Evolutionary conservation across 2,888 invertebrate genomes (phyloP).

Genomic region (Mythimna albipuncta): DNA sequence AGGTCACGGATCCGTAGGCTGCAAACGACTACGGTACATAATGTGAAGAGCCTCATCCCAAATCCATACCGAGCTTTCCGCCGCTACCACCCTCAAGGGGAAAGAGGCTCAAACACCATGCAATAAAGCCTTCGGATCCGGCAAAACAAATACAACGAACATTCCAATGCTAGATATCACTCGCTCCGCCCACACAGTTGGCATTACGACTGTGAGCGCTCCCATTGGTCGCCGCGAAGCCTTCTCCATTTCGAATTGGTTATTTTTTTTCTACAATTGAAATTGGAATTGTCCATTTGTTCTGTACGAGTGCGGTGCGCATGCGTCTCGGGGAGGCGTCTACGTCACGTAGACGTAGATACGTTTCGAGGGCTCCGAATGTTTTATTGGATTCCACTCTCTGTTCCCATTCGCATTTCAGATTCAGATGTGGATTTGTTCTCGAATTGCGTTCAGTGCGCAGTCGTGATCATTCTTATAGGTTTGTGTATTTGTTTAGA

Average conservation of each 20-base stretch:
- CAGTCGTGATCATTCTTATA: conserved; percentile 75
- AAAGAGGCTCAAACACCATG: conserved; percentile 88
- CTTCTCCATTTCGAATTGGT: conserved; percentile 90
- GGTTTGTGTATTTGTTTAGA: conserved; percentile 36
- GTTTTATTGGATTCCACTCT: conserved; percentile 89
- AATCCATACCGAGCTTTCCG: conserved; percentile 87
- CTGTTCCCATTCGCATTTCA: conserved; percentile 87
- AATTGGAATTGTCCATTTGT: conserved; percentile 89
- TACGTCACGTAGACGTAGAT: conserved; percentile 89
- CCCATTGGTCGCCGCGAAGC: conserved; percentile 89
- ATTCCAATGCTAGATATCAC: conserved; percentile 91
- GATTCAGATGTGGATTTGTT: conserved; percentile 85
- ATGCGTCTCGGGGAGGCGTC: conserved; percentile 85
- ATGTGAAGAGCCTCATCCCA: conserved; percentile 86
- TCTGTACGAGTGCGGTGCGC: conserved; percentile 83
- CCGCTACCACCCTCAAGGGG: conserved; percentile 85
- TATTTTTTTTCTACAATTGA: conserved; percentile 90
- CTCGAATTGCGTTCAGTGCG: conserved; percentile 78
- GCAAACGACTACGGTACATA: conserved; percentile 82
- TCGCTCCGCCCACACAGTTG: conserved; percentile 90
- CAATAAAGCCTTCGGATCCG: conserved; percentile 89
- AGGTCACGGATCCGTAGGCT: conserved; percentile 77
- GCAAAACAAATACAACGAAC: conserved; percentile 90
- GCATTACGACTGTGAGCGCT: conserved; percentile 89
- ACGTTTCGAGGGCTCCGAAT: conserved; percentile 86